phyloP scores from a whole-genome alignment of 2,113 vertebrate genomes.

The Probosciger aterrimus region DNA sequence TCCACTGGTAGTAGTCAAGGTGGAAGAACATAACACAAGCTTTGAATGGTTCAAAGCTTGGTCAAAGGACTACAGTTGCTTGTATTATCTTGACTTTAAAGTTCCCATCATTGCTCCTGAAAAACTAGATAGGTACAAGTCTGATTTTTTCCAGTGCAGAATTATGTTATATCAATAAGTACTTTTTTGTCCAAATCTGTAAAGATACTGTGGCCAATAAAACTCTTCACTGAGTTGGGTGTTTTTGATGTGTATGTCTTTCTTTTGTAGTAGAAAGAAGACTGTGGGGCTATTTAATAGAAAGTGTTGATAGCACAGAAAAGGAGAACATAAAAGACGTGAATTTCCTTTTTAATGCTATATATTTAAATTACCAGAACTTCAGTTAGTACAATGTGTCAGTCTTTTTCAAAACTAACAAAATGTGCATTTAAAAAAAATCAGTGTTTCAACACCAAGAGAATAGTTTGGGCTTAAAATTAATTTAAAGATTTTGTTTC shows the following conservation, averaged over 20 bases:
- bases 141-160: not conserved
- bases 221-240: not conserved
- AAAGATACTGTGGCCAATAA: not conserved
- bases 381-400: not conserved
- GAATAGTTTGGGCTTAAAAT: not conserved
- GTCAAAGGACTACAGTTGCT: not conserved
- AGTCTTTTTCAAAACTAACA: not conserved
- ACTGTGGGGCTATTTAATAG: not conserved
- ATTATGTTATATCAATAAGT: not conserved
- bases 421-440: not conserved
- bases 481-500: not conserved
- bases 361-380: constrained; percentile 9
- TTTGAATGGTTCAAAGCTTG: not conserved
- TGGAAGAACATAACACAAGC: not conserved
- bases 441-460: not conserved
- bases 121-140: not conserved
- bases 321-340: not conserved
- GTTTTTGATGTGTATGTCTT: constrained; percentile 5
- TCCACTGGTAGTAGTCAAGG: not conserved
- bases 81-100: not conserved
- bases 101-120: not conserved
- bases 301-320: not conserved
- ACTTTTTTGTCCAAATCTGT: not conserved
- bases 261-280: constrained; percentile 14
- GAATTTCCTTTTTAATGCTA: not conserved